Base-by-base conservation (phyloP, 2,113 vertebrate genomes). In the Dicaeum eximium region DNA sequence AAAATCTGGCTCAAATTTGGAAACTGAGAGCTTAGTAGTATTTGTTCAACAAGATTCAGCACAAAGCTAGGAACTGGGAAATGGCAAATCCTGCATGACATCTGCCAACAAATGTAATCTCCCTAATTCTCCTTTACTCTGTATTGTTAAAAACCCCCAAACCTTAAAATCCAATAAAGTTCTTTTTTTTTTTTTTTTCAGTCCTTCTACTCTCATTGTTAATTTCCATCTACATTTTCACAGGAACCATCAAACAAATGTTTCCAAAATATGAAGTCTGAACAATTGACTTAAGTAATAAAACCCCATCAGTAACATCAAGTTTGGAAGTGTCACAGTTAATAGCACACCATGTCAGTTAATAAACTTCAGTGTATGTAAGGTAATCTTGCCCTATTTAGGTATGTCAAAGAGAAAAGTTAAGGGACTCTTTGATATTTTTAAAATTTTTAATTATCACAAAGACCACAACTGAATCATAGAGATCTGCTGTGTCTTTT, bases 281-380 rank as follows among this genome's bases (percentile, higher is more conserved):
- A 89, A 95, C 38, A 93, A 96, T 1, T 88, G 80, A 96, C 94
- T 96, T 95, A 97, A 96, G 54, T 90, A 95, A 95, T 90, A 93
- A 92, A 97, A 25, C 5, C 40, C 27, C 24, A 65, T 87, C 80
- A 93, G 72, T 58, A 94, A 66, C 30, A 95, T 84, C 53, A 80
- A 37, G 38, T 80, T 95, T 86, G 70, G 33, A 97, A 96, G 64
- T 62, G 54, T 88, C 92, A 93, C 51, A 91, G 56, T 90, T 90
- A 57, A 90, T 64, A 95, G 80, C 58, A 78, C 54, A 94, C 12
- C 57, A 56, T 27, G 25, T 84, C 85, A 94, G 67, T 67, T 44
- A 82, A 71, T 33, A 83, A 93, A 54, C 58, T 20, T 58, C 22
- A 56, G 5, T 18, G 7, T 48, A 58, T 20, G 8, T 22, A 54